phyloP scores from a whole-genome alignment of 2,888 invertebrate species.

The Lochmaea capreae region DNA sequence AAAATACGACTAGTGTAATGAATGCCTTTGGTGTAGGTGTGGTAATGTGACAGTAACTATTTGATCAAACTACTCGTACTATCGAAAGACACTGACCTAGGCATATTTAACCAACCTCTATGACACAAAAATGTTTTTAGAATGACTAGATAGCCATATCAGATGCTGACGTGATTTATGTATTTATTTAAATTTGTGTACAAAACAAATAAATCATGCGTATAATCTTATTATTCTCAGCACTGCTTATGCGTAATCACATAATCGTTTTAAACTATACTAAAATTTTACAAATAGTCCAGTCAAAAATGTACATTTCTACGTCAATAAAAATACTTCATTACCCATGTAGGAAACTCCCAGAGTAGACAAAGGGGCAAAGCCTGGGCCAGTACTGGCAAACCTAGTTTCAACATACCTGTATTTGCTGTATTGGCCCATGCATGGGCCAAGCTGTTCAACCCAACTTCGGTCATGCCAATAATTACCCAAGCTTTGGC shows the following conservation, averaged over 20 bases:
- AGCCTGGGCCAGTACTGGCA: too few relatives aligned
- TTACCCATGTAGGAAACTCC: too few relatives aligned
- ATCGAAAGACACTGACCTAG: conserved; percentile 3
- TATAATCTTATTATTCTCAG: conserved; percentile 1
- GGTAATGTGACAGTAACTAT: neutral
- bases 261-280: neutral
- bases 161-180: conserved; percentile 9
- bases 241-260: neutral
- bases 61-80: neutral
- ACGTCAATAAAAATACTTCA: neutral
- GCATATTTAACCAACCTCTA: neutral
- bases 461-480: too few relatives aligned
- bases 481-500: too few relatives aligned
- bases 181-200: neutral
- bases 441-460: too few relatives aligned
- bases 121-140: conserved; percentile 1
- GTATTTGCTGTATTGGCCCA: too few relatives aligned
- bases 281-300: conserved; percentile 6
- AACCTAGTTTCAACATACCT: too few relatives aligned
- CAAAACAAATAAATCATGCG: neutral
- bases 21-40: too few relatives aligned
- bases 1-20: too few relatives aligned
- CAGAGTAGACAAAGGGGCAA: too few relatives aligned
- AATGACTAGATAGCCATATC: conserved; percentile 1
- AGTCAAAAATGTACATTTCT: neutral